Evolutionary conservation across 1,140 invertebrate genomes (phyloP).

Genomic region (Drepana arcuata): DNA sequence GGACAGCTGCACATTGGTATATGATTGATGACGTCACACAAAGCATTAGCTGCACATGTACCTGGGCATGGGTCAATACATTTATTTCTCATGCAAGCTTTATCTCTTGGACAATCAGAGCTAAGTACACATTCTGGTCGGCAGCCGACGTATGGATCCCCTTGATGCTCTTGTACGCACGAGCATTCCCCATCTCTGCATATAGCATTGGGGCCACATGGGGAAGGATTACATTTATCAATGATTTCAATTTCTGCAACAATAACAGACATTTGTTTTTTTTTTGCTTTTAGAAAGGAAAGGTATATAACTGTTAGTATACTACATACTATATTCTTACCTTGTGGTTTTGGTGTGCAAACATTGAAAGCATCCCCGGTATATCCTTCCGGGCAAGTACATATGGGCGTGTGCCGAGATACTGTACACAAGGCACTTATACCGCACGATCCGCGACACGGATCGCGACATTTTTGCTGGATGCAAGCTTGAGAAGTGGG

Average conservation of each 20-base stretch:
- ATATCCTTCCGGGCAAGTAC: slow-evolving; percentile 79
- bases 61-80: slow-evolving; percentile 80
- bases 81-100: slow-evolving; percentile 79
- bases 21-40: slow-evolving; percentile 80
- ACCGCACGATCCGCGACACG: slow-evolving; percentile 81
- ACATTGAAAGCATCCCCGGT: slow-evolving; percentile 80
- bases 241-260: slow-evolving; percentile 23
- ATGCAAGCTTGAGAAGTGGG: slow-evolving; percentile 77
- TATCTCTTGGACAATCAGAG: slow-evolving; percentile 77
- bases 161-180: slow-evolving; percentile 78
- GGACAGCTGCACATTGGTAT: slow-evolving; percentile 80
- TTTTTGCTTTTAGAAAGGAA: not conserved
- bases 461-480: slow-evolving; percentile 80
- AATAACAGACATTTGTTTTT: slow-evolving; percentile 5
- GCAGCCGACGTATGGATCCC: slow-evolving; percentile 79
- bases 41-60: slow-evolving; percentile 78
- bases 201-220: slow-evolving; percentile 77
- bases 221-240: slow-evolving; percentile 73
- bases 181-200: slow-evolving; percentile 76
- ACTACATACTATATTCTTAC: slow-evolving; percentile 16
- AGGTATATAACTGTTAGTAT: not conserved
- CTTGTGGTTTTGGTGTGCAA: slow-evolving; percentile 69
- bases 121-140: slow-evolving; percentile 80
- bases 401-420: slow-evolving; percentile 81
- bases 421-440: slow-evolving; percentile 79